phyloP scores from a whole-genome alignment of 1,140 invertebrate species.

The Phenacoccus solenopsis region DNA sequence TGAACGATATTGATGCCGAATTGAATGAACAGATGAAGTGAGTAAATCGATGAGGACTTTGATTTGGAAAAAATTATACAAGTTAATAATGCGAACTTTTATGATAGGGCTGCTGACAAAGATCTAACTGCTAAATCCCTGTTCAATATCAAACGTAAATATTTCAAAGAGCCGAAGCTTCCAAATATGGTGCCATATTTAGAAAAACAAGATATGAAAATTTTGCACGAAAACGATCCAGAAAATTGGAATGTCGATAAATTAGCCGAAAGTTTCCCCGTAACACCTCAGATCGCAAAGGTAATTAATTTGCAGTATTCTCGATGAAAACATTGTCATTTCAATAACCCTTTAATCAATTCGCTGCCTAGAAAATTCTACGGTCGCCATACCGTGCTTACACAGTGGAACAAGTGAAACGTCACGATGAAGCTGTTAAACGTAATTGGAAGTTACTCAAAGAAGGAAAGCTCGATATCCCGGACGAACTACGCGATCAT shows the following conservation, averaged over 20 bases:
- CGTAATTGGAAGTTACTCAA: conserved; percentile 11
- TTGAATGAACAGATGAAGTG: background rate
- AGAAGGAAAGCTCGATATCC: background rate
- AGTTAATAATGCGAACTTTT: background rate
- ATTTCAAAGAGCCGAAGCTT: conserved; percentile 29
- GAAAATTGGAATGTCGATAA: conserved; percentile 57
- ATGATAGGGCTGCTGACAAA: background rate
- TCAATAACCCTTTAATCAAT: too few relatives aligned
- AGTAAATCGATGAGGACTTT: background rate
- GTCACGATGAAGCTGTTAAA: conserved; percentile 1
- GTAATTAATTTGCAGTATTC: too few relatives aligned
- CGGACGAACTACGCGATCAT: background rate
- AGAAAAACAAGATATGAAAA: conserved; percentile 68
- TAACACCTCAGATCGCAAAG: conserved; percentile 42
- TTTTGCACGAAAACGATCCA: conserved; percentile 50
- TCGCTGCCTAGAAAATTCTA: background rate
- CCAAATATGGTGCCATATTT: conserved; percentile 66
- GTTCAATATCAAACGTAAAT: conserved; percentile 24
- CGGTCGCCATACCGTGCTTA: background rate
- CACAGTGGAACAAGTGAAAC: background rate
- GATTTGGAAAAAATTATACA: background rate
- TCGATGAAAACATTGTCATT: too few relatives aligned
- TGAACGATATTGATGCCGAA: background rate
- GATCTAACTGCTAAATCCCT: conserved; percentile 12
- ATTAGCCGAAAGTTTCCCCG: conserved; percentile 66